Conservation (phyloP, 92 coral and sea anemone genomes). For the Montipora capitata region DNA sequence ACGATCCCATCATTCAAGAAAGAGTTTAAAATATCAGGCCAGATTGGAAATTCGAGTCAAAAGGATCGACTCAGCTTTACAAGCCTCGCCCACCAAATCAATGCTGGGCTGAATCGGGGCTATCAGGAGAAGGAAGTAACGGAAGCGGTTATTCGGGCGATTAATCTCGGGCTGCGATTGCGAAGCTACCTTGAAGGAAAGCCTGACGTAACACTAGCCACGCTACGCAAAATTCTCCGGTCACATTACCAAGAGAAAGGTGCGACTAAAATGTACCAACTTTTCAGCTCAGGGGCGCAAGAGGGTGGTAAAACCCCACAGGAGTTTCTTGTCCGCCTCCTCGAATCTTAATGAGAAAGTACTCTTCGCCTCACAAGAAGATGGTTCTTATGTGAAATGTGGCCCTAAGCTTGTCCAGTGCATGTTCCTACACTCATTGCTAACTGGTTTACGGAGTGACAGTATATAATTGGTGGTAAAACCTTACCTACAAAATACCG, state of each 20-base stretch:
- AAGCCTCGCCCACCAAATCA: background rate
- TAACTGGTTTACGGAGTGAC: slow-evolving; percentile 42
- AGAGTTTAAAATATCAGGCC: slow-evolving; percentile 7
- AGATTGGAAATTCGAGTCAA: slow-evolving; percentile 19
- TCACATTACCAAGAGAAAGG: slow-evolving; percentile 40
- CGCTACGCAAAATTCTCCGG: slow-evolving; percentile 14
- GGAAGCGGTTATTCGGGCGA: slow-evolving; percentile 14
- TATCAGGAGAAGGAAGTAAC: background rate
- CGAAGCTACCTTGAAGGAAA: slow-evolving; percentile 29
- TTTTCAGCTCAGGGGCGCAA: slow-evolving; percentile 7
- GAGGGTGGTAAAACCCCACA: slow-evolving; percentile 38
- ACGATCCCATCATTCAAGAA: background rate
- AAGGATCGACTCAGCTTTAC: background rate
- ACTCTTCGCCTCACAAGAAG: slow-evolving; percentile 62
- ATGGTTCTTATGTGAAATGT: slow-evolving; percentile 47
- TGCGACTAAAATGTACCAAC: slow-evolving; percentile 33
- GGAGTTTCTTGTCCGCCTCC: slow-evolving; percentile 41
- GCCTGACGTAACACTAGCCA: slow-evolving; percentile 18
- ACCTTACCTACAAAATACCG: slow-evolving; percentile 45
- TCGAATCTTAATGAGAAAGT: slow-evolving; percentile 54
- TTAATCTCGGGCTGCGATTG: slow-evolving; percentile 19
- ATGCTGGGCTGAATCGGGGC: slow-evolving; percentile 5
- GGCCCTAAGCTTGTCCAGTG: slow-evolving; percentile 46
- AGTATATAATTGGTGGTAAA: slow-evolving; percentile 10
- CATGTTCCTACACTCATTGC: slow-evolving; percentile 42